Percentiles rank a stretch among this genome's conserved stretches.
Conservation (phyloP, 2,797 vertebrate species). For the Microctenopoma stevenorrisi region DNA sequence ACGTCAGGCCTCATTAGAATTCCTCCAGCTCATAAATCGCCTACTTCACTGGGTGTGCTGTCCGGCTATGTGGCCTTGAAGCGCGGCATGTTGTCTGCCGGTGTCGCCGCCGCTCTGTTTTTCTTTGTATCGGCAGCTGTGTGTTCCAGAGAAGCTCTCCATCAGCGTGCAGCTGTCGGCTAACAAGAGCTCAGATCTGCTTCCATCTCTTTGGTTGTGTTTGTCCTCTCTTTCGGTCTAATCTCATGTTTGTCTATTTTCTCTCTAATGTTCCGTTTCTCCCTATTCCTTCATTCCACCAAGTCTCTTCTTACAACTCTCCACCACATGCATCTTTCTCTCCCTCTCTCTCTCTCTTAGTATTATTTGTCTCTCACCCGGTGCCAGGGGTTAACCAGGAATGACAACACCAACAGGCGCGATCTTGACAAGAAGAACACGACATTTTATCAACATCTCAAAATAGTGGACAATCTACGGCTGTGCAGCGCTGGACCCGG, state of each 20-base stretch:
- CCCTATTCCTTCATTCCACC: neutral
- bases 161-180: slow-evolving; percentile 68
- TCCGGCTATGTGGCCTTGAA: slow-evolving; percentile 47
- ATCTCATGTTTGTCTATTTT: neutral
- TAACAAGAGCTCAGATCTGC: slow-evolving; percentile 63
- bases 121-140: slow-evolving; percentile 58
- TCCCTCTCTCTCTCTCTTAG: neutral
- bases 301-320: neutral
- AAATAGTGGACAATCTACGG: slow-evolving; percentile 45
- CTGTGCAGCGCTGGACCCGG: slow-evolving; percentile 18
- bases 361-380: neutral
- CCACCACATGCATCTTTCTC: neutral
- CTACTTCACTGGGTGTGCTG: neutral
- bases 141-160: slow-evolving; percentile 30
- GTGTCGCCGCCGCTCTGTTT: slow-evolving; percentile 41
- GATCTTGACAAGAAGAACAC: slow-evolving; percentile 40
- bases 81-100: slow-evolving; percentile 25
- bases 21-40: slow-evolving; percentile 52
- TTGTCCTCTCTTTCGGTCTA: slow-evolving; percentile 7
- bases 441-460: slow-evolving; percentile 44
- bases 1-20: slow-evolving; percentile 41
- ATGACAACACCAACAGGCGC: slow-evolving; percentile 54
- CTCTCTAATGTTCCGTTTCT: neutral
- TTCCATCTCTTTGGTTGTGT: slow-evolving; percentile 37
- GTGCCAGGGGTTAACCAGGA: slow-evolving; percentile 28